phyloP scores from a whole-genome alignment of 92 coral and sea anemone genomes.

The Porites cylindrica region DNA sequence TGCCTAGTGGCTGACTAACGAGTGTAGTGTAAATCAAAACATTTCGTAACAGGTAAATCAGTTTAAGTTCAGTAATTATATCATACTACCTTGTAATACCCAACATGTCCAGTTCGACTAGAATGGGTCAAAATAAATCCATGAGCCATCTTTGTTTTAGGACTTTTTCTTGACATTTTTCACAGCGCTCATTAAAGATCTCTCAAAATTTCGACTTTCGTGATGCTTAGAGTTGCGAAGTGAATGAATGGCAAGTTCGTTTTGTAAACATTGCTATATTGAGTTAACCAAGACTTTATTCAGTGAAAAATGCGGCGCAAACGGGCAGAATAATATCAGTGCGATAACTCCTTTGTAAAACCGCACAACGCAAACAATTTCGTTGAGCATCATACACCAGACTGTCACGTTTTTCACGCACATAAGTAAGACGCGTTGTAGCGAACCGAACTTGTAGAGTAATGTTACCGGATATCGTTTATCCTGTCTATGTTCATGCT shows the following conservation, averaged over 20 bases:
- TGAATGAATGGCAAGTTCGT: background rate
- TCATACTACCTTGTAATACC: slow-evolving; percentile 32
- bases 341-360: too few relatives aligned
- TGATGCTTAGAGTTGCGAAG: background rate
- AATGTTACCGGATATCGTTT: too few relatives aligned
- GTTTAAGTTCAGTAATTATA: background rate
- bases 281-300: background rate
- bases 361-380: too few relatives aligned
- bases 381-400: too few relatives aligned
- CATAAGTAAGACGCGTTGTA: too few relatives aligned
- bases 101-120: slow-evolving; percentile 2
- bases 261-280: slow-evolving; percentile 24
- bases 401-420: too few relatives aligned
- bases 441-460: too few relatives aligned
- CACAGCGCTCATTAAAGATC: background rate
- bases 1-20: background rate
- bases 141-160: slow-evolving; percentile 3
- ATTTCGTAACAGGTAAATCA: background rate
- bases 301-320: too few relatives aligned
- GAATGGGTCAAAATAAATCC: slow-evolving; percentile 26
- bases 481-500: too few relatives aligned
- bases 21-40: background rate
- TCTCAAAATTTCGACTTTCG: background rate
- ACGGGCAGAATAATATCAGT: too few relatives aligned
- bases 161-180: background rate